phyloP scores from a whole-genome alignment of 2,113 vertebrate genomes.

The Cervus canadensis region DNA sequence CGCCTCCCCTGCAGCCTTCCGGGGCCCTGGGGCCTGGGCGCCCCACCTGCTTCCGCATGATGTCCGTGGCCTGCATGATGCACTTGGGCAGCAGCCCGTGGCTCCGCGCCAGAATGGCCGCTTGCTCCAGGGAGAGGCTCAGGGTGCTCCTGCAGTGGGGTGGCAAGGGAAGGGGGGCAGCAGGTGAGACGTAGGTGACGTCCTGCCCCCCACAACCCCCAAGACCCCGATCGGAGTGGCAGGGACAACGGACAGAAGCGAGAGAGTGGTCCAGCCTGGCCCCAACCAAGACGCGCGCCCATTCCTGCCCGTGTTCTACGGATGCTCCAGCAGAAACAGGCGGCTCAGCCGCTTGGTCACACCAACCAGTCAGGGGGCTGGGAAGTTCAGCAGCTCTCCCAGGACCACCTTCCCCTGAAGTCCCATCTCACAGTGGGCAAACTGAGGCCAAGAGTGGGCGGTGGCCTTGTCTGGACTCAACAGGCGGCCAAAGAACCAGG shows the following conservation, averaged over 20 bases:
- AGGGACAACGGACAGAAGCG: background rate
- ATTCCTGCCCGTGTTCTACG: fast-evolving
- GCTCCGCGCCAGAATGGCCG: slow-evolving; percentile 91
- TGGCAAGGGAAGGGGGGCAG: fast-evolving
- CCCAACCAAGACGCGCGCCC: fast-evolving
- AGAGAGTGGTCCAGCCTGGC: background rate
- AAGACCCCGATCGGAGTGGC: background rate
- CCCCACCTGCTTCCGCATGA: slow-evolving; percentile 97
- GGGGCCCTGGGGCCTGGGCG: fast-evolving
- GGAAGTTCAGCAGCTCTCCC: fast-evolving
- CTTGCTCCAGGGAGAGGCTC: slow-evolving; percentile 94
- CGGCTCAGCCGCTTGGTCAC: fast-evolving
- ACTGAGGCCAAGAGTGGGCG: background rate
- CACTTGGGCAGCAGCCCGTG: slow-evolving; percentile 94
- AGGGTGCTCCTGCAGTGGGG: slow-evolving; percentile 86
- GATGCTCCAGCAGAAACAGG: background rate
- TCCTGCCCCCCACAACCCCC: background rate
- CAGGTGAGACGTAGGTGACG: fast-evolving
- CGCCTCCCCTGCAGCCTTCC: background rate
- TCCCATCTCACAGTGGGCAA: background rate
- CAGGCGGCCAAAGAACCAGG: background rate
- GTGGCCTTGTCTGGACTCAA: background rate
- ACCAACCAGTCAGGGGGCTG: fast-evolving
- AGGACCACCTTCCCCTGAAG: background rate
- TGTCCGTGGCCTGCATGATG: slow-evolving; percentile 97